phyloP scores from a whole-genome alignment of 2,888 invertebrate genomes.

The Agapetus fuscipes region DNA sequence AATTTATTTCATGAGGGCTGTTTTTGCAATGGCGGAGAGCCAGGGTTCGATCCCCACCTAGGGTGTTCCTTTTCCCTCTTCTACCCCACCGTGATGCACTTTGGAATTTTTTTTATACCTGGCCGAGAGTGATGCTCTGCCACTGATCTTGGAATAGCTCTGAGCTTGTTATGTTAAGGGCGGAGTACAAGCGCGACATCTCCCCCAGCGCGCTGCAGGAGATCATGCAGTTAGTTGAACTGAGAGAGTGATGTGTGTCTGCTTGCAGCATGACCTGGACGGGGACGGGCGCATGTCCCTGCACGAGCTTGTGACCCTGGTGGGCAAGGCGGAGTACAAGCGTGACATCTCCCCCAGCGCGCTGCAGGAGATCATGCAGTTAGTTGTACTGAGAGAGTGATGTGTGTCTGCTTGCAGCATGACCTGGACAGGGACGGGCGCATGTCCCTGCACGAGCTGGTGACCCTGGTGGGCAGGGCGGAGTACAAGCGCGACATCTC shows the following conservation, averaged over 20 bases:
- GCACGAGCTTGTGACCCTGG: conserved; percentile 52
- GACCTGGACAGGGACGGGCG: conserved; percentile 62
- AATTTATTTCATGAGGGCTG: too few species aligned
- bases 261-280: conserved; percentile 57
- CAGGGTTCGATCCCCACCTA: too few species aligned
- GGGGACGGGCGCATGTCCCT: conserved; percentile 60
- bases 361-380: too few species aligned
- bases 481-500: conserved; percentile 58
- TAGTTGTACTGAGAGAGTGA: too few species aligned
- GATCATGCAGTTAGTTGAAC: conserved; percentile 56
- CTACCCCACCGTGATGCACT: too few species aligned
- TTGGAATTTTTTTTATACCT: too few species aligned
- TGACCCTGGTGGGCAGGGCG: conserved; percentile 47
- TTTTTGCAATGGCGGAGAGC: too few species aligned
- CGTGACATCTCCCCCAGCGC: conserved; percentile 57
- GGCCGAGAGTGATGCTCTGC: too few species aligned
- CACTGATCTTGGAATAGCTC: too few species aligned
- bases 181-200: conserved; percentile 53
- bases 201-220: conserved; percentile 56
- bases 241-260: too few species aligned
- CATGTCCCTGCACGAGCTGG: conserved; percentile 57
- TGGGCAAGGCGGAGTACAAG: conserved; percentile 49
- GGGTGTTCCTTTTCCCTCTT: too few species aligned
- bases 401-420: conserved; percentile 40
- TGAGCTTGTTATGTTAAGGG: too few species aligned